phyloP scores from a whole-genome alignment of 2,888 invertebrate genomes.

The Coremacera marginata region DNA sequence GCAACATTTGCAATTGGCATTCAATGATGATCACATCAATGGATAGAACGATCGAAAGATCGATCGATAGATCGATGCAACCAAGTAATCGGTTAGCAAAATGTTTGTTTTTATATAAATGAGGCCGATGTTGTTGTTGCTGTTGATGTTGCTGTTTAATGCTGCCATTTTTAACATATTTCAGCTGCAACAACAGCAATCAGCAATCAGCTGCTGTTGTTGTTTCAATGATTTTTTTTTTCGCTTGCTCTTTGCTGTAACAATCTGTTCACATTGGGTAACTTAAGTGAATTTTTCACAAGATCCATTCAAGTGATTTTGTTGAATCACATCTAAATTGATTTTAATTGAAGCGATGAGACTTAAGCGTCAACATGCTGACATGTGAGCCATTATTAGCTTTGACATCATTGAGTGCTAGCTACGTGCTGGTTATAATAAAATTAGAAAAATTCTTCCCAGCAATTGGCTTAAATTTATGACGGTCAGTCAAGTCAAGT shows the following conservation, averaged over 20 bases:
- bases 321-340: constrained; percentile 52
- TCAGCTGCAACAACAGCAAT: constrained; percentile 6
- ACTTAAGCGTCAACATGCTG: no score
- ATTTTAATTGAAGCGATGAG: constrained; percentile 58
- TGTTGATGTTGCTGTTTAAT: not conserved
- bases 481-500: not conserved
- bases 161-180: constrained; percentile 20
- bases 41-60: not conserved
- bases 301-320: constrained; percentile 12
- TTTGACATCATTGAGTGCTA: no score
- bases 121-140: constrained; percentile 7
- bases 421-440: no score
- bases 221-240: not conserved
- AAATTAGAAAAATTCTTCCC: no score
- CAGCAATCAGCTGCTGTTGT: not conserved
- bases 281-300: constrained; percentile 6
- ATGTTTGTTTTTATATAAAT: not conserved
- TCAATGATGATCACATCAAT: constrained; percentile 8
- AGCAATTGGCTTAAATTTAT: no score
- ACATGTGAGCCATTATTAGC: no score
- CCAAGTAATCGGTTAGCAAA: not conserved
- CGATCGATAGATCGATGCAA: not conserved
- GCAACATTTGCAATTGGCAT: not conserved
- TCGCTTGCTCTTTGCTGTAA: not conserved
- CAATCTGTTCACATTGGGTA: not conserved